These are phyloP conservation scores for Sinelater perroti DNA, from an alignment of 2,888 invertebrate species.

Conservation along the genomic window DNA sequence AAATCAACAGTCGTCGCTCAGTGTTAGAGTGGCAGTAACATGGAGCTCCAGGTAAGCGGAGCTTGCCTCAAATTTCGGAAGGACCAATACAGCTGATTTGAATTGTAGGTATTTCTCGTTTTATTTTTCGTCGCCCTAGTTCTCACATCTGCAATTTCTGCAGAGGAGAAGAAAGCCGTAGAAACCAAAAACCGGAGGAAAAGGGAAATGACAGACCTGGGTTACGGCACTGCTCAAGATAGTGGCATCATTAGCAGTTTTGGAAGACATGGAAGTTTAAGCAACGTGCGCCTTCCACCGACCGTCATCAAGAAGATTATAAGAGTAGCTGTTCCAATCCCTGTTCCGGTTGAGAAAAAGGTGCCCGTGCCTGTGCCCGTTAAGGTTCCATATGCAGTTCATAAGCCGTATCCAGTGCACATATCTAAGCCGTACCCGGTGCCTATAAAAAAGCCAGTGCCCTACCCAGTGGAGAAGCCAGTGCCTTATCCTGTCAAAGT, in stretches of 20 bases:
- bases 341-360: slow-evolving; percentile 58
- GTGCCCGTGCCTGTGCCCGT: slow-evolving; percentile 54
- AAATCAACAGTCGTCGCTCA: slow-evolving; percentile 53
- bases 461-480: slow-evolving; percentile 63
- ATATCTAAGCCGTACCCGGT: slow-evolving; percentile 64
- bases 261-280: no score
- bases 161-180: slow-evolving; percentile 48
- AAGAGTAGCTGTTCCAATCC: slow-evolving; percentile 59
- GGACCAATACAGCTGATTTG: no score
- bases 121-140: slow-evolving; percentile 57
- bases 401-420: slow-evolving; percentile 60
- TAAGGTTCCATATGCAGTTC: slow-evolving; percentile 60
- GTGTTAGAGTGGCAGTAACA: slow-evolving; percentile 34
- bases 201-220: slow-evolving; percentile 53
- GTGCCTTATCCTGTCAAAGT: slow-evolving; percentile 59
- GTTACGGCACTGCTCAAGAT: slow-evolving; percentile 38
- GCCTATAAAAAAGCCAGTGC: slow-evolving; percentile 63
- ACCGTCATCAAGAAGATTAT: slow-evolving; percentile 61
- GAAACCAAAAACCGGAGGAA: slow-evolving; percentile 54
- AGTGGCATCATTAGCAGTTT: slow-evolving; percentile 40
- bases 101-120: slow-evolving; percentile 51
- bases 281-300: slow-evolving; percentile 42
- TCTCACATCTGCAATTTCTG: slow-evolving; percentile 52
- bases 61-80: no score
- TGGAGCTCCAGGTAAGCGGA: slow-evolving; percentile 55